Base-by-base conservation (phyloP, 2,797 vertebrate genomes). In the Emys orbicularis region DNA sequence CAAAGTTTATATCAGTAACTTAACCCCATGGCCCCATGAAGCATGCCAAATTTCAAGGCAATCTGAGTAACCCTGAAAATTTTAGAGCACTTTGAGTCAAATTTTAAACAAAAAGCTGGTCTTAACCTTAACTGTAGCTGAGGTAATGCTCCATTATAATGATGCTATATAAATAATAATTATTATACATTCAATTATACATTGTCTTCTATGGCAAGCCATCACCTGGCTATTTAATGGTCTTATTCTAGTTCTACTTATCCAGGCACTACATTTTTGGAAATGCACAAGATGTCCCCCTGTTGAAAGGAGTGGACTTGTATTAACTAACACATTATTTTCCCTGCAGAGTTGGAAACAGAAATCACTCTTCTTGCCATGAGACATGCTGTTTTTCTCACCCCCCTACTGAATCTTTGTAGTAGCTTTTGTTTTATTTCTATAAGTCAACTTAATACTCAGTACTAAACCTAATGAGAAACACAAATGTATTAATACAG, bases 331-430 rank as follows among this genome's bases (percentile, higher is more conserved):
- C 18, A 53, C 82, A 34, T 37, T 86, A 74, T 6, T 13, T 23
- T 80, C 79, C 41, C 29, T 57, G 50, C 23, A 95, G 54, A 59
- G 68, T 54, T 88, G 59, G 76, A 97, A 92, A 90, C 29, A 72
- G 2, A 77, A 96, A 79, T 18, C 37, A 4, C 77, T 92, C 81
- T 79, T 87, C 87, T 91, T 91, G 79, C 79, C 65, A 94, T 90
- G 47, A 77, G 23, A 50, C 11, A 80, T 2, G 5, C 6, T 57
- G 5, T 52, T 44, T 8, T 84, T 93, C 82, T 74, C 61, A 81
- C 5, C 4, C 23, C 81, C 47, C 59, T 91, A 59, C 9, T 84
- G 15, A 9, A 5, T 21, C 5, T n/a, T 2, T 27, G 19, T 81
- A 29, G 7, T 44, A 47, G 68, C 12, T 81, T 95, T 68, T 91